A percentile compares a stretch with the other conserved stretches of the same genome.
These are phyloP conservation scores for Forpus xanthops DNA, from an alignment of 2,797 vertebrate species.

Conservation along the genomic window DNA sequence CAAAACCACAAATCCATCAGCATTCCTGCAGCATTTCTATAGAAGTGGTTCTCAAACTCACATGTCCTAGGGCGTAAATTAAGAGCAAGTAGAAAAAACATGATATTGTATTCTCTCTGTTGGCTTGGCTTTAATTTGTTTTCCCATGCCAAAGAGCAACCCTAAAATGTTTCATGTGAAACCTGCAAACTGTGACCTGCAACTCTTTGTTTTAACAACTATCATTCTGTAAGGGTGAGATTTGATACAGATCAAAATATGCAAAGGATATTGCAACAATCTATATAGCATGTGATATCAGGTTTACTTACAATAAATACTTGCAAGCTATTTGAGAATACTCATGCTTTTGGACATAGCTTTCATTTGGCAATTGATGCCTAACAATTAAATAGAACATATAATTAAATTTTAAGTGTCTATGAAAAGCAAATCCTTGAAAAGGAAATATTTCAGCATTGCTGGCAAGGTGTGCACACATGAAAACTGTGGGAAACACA, in stretches of 20 bases:
- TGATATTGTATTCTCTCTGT: not conserved
- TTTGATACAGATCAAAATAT: not conserved
- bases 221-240: not conserved
- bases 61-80: not conserved
- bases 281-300: not conserved
- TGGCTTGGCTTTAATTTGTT: not conserved
- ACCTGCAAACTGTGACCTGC: not conserved
- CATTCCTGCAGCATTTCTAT: not conserved
- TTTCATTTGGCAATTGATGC: not conserved
- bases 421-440: not conserved
- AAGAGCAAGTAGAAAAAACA: not conserved
- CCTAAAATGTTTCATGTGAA: not conserved
- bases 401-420: not conserved
- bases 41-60: not conserved
- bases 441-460: not conserved
- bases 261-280: not conserved
- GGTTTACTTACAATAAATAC: not conserved
- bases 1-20: not conserved
- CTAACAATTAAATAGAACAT: not conserved
- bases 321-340: not conserved
- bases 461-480: not conserved
- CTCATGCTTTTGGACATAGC: not conserved
- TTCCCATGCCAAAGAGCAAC: not conserved
- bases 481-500: not conserved
- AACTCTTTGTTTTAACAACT: not conserved